Evolutionary conservation across 2,113 vertebrate genomes (phyloP).

Genomic region (Centropus unirufus): DNA sequence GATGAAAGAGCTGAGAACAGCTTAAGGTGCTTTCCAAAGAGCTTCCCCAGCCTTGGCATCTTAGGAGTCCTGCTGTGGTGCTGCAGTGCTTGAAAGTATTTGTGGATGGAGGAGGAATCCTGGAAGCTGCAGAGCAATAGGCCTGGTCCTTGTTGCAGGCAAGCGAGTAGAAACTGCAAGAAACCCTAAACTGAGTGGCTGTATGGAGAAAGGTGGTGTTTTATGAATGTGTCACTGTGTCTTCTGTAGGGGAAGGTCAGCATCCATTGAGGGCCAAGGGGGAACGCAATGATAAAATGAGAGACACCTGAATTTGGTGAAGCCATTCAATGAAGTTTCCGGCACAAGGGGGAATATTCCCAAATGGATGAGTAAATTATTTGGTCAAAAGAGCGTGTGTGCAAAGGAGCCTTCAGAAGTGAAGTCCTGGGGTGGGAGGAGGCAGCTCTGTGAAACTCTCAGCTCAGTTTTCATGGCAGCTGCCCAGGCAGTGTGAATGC

Average conservation of each 20-base stretch:
- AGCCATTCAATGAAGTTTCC: background rate
- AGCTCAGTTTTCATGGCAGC: background rate
- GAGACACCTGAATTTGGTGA: background rate
- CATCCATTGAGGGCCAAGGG: background rate
- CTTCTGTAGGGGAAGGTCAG: background rate
- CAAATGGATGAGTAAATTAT: background rate
- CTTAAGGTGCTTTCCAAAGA: background rate
- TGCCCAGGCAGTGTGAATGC: accelerated
- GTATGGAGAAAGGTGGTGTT: background rate
- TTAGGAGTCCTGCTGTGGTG: background rate
- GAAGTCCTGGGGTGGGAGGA: background rate
- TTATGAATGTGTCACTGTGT: accelerated
- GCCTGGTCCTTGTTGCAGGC: background rate
- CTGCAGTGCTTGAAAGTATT: background rate
- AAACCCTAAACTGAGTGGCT: background rate
- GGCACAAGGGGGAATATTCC: no score
- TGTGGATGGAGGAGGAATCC: background rate
- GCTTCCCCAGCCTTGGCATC: background rate
- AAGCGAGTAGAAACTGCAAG: background rate
- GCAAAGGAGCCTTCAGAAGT: background rate
- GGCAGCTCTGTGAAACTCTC: background rate
- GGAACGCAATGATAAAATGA: background rate
- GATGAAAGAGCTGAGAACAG: background rate
- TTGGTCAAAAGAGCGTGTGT: background rate
- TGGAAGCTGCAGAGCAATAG: background rate